Base-by-base conservation (phyloP, 2,888 invertebrate species). In the Ctena decussata region DNA sequence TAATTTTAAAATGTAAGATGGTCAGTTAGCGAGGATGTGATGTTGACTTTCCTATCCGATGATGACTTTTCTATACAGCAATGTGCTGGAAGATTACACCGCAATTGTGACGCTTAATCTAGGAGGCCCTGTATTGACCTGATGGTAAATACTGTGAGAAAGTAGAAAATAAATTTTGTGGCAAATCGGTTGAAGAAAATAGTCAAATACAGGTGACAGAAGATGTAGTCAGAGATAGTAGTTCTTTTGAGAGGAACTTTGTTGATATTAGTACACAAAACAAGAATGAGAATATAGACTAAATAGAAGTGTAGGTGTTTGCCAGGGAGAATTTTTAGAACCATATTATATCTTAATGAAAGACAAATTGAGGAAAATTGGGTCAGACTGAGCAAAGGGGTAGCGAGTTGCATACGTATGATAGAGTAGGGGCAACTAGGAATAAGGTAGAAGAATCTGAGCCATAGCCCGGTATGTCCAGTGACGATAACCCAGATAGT, bases 1-100 rank as follows among this genome's bases (percentile, higher is more conserved):
- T 15, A 80, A 84, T 76, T 86, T 86, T 46, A 86, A 84, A 53
- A 82, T 81, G n/a, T 32, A 75, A 11, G 86, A 89, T 35, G 86
- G 82, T 70, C 82, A 80, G 24, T 60, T 81, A 72, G 81, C 81
- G n/a, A 46, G 84, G 30, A 81, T 81, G 85, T 46, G 30, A 81
- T 81, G 85, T 46, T 84, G 46, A 60, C 73, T 27, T 60, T 78
- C 37, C 57, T 87, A 1, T 37, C 81, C 60, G 73, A 72, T 12
- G 84, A 78, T 72, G 75, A 85, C 24, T 89, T 81, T 72, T 27
- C 70, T 15, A 78, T 86, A 30, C 53, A 78, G 21, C 72, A 84
- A 46, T 75, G 84, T 69, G 75, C 82, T 37, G 87, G 89, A 30
- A 30, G 49, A 15, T 18, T 78, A 18, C 84, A 89, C 76, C 32